A percentile compares a stretch with the other conserved stretches of the same genome.
Conservation (phyloP, 2,888 invertebrate species). For the Pristionchus maxplancki region DNA sequence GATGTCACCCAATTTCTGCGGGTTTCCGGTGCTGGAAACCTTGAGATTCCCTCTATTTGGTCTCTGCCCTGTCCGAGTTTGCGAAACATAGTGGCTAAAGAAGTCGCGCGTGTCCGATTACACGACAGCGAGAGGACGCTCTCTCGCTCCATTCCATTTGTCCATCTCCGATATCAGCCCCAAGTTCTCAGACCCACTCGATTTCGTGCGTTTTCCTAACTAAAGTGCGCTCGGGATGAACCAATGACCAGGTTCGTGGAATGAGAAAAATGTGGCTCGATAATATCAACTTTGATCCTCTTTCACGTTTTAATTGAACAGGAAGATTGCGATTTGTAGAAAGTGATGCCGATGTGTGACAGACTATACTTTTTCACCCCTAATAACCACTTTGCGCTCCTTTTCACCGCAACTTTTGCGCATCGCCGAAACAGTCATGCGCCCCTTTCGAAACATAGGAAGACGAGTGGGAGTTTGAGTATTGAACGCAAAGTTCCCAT, state of each 20-base stretch:
- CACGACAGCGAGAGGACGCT: not conserved
- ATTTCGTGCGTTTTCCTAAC: too few relatives aligned
- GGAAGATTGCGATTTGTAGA: too few relatives aligned
- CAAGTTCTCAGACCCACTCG: too few relatives aligned
- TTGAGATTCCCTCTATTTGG: not conserved
- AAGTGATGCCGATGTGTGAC: not conserved
- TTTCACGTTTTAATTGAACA: too few relatives aligned
- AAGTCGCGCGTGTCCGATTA: not conserved
- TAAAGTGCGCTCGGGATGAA: not conserved
- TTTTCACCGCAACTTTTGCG: not conserved
- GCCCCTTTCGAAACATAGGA: not conserved
- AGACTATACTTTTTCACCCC: not conserved
- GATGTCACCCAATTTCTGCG: not conserved
- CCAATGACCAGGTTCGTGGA: too few relatives aligned
- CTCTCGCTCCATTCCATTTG: too few relatives aligned
- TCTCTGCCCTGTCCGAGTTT: constrained; percentile 2
- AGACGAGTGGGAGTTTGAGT: not conserved
- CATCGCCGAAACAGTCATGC: constrained; percentile 2
- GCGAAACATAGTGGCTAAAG: not conserved
- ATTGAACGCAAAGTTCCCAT: not conserved
- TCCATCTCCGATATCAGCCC: too few relatives aligned
- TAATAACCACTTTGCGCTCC: not conserved
- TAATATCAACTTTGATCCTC: too few relatives aligned
- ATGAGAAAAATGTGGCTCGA: too few relatives aligned
- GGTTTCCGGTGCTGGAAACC: not conserved